phyloP scores from a whole-genome alignment of 2,888 invertebrate genomes.

The Polia nebulosa region DNA sequence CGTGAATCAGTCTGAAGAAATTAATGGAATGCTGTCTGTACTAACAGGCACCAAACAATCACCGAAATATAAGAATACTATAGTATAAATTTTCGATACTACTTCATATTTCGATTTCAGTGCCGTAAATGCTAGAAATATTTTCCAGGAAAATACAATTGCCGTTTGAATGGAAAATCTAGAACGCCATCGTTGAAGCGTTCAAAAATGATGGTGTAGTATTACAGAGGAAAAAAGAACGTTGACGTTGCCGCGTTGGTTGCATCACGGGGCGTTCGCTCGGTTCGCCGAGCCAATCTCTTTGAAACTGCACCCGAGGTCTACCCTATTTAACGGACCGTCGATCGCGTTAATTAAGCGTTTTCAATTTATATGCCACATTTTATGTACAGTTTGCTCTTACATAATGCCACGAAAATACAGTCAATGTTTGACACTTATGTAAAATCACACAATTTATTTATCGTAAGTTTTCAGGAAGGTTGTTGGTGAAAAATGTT shows the following conservation, averaged over 20 bases:
- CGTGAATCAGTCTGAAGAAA: constrained; percentile 56
- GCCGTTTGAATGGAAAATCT: constrained; percentile 35
- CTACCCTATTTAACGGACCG: constrained; percentile 83
- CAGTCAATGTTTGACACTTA: constrained; percentile 24
- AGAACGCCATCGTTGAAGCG: constrained; percentile 57
- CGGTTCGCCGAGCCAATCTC: constrained; percentile 79
- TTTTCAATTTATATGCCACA: constrained; percentile 66
- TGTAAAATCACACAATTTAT: constrained; percentile 10
- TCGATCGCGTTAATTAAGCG: constrained; percentile 83
- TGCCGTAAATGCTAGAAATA: not conserved
- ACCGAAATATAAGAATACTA: not conserved
- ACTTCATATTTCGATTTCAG: constrained; percentile 2
- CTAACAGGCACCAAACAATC: constrained; percentile 25
- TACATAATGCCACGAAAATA: constrained; percentile 25
- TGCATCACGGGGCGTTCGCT: constrained; percentile 70
- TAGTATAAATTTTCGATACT: constrained; percentile 12
- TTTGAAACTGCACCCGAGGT: constrained; percentile 82
- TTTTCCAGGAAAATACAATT: constrained; percentile 17
- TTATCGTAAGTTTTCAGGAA: constrained; percentile 8
- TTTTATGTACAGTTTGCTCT: constrained; percentile 46
- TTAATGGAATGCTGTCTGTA: constrained; percentile 54
- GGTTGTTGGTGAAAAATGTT: not conserved
- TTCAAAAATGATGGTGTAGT: constrained; percentile 56
- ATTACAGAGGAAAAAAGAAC: constrained; percentile 53
- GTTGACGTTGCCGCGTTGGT: constrained; percentile 66